A percentile compares a stretch with the other conserved stretches of the same genome.
phyloP scores from a whole-genome alignment of 2,797 vertebrate genomes.

The Peromyscus eremicus region DNA sequence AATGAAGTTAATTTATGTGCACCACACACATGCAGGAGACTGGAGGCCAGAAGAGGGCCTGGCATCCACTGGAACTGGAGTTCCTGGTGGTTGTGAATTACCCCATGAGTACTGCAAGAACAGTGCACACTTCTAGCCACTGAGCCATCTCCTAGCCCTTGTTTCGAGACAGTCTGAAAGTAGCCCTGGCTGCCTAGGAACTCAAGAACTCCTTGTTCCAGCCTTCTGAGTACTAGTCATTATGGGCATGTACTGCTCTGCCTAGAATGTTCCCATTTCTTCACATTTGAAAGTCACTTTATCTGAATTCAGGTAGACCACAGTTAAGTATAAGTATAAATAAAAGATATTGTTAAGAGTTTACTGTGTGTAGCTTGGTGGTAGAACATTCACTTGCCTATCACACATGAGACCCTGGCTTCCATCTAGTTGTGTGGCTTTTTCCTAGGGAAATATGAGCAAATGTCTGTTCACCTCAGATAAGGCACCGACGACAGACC shows the following conservation, averaged over 20 bases:
- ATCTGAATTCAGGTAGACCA: neutral
- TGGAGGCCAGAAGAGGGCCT: neutral
- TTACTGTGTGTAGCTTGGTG: neutral
- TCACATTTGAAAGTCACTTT: conserved; percentile 11
- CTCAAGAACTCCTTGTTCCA: neutral
- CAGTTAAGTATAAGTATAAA: neutral
- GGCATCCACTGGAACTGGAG: neutral
- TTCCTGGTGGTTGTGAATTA: neutral
- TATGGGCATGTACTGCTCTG: neutral
- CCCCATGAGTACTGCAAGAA: neutral
- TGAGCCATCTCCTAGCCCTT: neutral
- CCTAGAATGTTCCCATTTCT: neutral
- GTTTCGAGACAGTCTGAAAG: neutral
- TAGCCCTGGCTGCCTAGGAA: neutral
- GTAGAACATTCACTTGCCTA: neutral
- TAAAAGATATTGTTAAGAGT: neutral
- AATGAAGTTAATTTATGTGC: neutral
- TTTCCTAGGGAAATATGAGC: neutral
- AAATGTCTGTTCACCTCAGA: neutral
- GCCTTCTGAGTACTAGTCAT: neutral
- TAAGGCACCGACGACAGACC: neutral
- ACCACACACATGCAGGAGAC: neutral
- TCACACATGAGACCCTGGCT: neutral
- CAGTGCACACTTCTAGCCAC: neutral
- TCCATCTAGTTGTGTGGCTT: neutral